Percentiles rank a stretch among this genome's conserved stretches.
Evolutionary conservation across 2,113 vertebrate genomes (phyloP).

Genomic region (Tachysurus vachellii): DNA sequence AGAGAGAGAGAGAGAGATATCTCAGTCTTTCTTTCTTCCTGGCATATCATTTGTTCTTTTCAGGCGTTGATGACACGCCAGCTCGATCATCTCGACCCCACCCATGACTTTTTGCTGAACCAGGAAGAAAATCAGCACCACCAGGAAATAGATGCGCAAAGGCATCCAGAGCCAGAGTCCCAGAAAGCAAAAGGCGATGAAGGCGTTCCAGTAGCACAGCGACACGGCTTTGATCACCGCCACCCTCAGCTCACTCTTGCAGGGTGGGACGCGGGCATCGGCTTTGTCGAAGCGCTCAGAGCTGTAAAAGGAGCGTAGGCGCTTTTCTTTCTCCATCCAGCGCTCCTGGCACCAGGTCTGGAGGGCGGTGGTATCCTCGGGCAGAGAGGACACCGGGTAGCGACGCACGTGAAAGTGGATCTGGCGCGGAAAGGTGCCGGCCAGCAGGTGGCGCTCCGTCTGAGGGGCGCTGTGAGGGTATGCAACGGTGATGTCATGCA

Average conservation of each 20-base stretch:
- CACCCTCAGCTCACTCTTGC: conserved; percentile 90
- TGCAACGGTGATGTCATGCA: conserved; percentile 95
- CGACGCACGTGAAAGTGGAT: conserved; percentile 93
- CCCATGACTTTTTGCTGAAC: conserved; percentile 84
- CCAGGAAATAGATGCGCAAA: conserved; percentile 79
- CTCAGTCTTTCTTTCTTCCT: conserved; percentile 68
- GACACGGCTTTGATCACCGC: conserved; percentile 81
- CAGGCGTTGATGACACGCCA: conserved; percentile 82
- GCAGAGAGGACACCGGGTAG: conserved; percentile 78
- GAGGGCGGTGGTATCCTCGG: conserved; percentile 74
- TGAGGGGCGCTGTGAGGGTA: conserved; percentile 96
- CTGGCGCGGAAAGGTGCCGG: conserved; percentile 87
- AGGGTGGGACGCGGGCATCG: conserved; percentile 77
- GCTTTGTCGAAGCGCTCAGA: conserved; percentile 75
- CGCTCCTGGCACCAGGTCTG: conserved; percentile 89
- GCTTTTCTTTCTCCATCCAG: conserved; percentile 91
- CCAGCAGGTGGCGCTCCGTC: conserved; percentile 89
- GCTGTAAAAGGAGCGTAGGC: conserved; percentile 84
- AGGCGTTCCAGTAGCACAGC: conserved; percentile 86
- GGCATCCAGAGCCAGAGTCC: conserved; percentile 80
- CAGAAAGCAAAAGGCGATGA: conserved; percentile 73
- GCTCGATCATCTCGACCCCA: conserved; percentile 89
- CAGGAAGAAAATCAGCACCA: conserved; percentile 74
- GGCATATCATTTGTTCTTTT: conserved; percentile 53
- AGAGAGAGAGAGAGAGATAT: neutral